Evolutionary conservation across 2,888 invertebrate genomes (phyloP).

Genomic region (Alentia gelatinosa): DNA sequence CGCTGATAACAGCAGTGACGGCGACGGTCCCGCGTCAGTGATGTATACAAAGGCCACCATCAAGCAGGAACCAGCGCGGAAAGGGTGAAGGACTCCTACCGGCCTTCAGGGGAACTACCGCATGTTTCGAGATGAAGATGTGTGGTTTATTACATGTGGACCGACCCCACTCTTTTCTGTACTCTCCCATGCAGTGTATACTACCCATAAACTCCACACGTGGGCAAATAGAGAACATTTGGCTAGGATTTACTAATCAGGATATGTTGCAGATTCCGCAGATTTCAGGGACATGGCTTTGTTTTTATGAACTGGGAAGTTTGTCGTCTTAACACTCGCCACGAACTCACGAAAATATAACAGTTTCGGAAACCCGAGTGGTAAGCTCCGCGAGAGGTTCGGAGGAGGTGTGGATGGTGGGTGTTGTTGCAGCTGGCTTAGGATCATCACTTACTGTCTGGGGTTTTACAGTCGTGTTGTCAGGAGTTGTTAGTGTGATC

Average conservation of each 20-base stretch:
- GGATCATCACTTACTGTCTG: neutral
- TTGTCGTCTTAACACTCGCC: too few relatives aligned
- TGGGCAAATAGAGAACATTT: neutral
- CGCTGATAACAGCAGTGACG: neutral
- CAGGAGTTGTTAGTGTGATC: neutral
- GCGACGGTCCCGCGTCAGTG: neutral
- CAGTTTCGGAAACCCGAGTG: neutral
- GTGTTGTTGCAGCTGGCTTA: neutral
- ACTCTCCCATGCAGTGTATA: too few relatives aligned
- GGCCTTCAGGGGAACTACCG: too few relatives aligned
- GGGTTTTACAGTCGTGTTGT: neutral
- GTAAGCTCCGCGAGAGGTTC: neutral
- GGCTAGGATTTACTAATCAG: neutral
- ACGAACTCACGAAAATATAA: neutral
- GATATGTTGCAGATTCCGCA: neutral
- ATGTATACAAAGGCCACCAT: neutral
- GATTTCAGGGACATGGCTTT: too few relatives aligned
- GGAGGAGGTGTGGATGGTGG: neutral
- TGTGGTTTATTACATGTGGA: too few relatives aligned
- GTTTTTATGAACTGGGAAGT: too few relatives aligned
- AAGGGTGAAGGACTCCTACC: too few relatives aligned
- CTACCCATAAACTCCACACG: too few relatives aligned
- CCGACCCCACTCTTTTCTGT: too few relatives aligned
- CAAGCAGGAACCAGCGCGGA: too few relatives aligned
- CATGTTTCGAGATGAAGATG: too few relatives aligned